phyloP scores from a whole-genome alignment of 2,888 invertebrate species.

The Macrosiphum euphorbiae region DNA sequence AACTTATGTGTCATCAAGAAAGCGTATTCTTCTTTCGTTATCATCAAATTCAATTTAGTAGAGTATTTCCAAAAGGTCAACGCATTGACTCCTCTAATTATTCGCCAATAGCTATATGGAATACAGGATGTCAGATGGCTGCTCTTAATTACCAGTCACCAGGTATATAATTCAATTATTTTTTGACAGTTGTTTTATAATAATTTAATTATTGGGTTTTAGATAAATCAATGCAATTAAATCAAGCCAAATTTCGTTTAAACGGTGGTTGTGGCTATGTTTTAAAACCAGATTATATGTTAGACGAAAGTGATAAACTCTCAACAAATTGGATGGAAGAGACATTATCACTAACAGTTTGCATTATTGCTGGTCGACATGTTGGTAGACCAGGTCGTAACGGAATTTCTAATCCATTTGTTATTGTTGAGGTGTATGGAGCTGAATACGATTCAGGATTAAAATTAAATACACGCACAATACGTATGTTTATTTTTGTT shows the following conservation, averaged over 20 bases:
- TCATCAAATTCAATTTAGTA: slow-evolving; percentile 87
- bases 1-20: slow-evolving; percentile 86
- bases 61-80: slow-evolving; percentile 96
- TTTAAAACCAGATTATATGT: slow-evolving; percentile 91
- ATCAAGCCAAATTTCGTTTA: slow-evolving; percentile 91
- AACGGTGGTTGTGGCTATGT: slow-evolving; percentile 96
- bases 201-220: slow-evolving; percentile 69
- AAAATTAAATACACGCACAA: slow-evolving; percentile 87
- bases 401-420: slow-evolving; percentile 89
- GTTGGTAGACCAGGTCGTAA: slow-evolving; percentile 83
- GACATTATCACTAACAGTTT: slow-evolving; percentile 78
- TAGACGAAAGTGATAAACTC: slow-evolving; percentile 77
- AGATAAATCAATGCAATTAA: slow-evolving; percentile 96
- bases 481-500: slow-evolving; percentile 75
- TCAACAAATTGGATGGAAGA: slow-evolving; percentile 73
- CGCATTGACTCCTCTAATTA: slow-evolving; percentile 98
- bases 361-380: slow-evolving; percentile 91
- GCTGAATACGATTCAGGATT: slow-evolving; percentile 87
- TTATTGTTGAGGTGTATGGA: slow-evolving; percentile 91
- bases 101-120: slow-evolving; percentile 95
- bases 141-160: slow-evolving; percentile 97
- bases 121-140: slow-evolving; percentile 95
- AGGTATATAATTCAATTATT: slow-evolving; percentile 68
- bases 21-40: slow-evolving; percentile 82
- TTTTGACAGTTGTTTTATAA: neutral